phyloP scores from a whole-genome alignment of 2,888 invertebrate genomes.

The Diogma glabrata region DNA sequence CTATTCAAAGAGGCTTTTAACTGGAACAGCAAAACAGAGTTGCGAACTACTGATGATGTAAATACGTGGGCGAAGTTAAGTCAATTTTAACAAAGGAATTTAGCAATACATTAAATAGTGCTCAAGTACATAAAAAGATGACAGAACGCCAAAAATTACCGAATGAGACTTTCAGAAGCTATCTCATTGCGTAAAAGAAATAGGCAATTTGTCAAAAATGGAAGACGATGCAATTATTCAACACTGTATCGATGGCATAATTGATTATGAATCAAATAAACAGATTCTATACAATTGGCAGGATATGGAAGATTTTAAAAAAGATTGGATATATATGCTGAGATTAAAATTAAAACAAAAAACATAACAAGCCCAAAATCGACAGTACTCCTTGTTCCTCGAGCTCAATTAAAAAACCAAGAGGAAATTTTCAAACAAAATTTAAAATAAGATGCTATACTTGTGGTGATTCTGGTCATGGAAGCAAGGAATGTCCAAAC shows the following conservation, averaged over 20 bases:
- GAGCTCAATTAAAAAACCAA: too few species aligned
- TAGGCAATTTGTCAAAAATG: too few species aligned
- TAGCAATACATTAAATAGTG: slow-evolving; percentile 9
- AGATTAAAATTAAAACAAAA: not conserved
- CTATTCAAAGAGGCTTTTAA: slow-evolving; percentile 9
- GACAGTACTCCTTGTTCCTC: not conserved
- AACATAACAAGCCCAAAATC: not conserved
- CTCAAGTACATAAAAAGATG: slow-evolving; percentile 9
- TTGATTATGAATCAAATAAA: slow-evolving; percentile 20
- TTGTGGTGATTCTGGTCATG: not conserved
- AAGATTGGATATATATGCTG: slow-evolving; percentile 4
- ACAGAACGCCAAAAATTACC: slow-evolving; percentile 7
- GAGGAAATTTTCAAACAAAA: not conserved
- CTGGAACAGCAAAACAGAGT: slow-evolving; percentile 12
- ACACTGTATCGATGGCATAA: slow-evolving; percentile 24
- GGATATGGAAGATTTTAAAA: slow-evolving; percentile 6
- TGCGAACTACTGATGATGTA: slow-evolving; percentile 5
- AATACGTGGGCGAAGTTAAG: slow-evolving; percentile 11
- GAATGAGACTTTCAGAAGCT: slow-evolving; percentile 10
- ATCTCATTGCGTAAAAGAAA: slow-evolving; percentile 15
- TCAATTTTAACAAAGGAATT: slow-evolving; percentile 8
- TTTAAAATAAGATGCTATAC: not conserved
- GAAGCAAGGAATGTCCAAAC: not conserved
- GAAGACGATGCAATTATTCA: slow-evolving; percentile 23
- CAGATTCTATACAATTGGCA: slow-evolving; percentile 21